phyloP scores from a whole-genome alignment of 2,797 vertebrate genomes.

The Sebastolobus altivelis region DNA sequence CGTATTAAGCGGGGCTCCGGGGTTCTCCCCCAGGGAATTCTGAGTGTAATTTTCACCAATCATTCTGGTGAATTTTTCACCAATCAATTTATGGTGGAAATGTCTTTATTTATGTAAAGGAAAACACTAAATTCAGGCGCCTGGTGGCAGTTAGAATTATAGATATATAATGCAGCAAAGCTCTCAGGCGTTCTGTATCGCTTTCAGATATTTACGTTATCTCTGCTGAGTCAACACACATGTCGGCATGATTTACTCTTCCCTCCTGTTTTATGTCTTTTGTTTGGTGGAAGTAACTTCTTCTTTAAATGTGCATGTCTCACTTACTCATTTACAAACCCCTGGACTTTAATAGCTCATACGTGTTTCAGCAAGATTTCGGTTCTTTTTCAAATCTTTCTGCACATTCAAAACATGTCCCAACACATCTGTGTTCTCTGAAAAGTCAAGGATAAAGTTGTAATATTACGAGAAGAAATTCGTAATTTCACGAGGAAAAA shows the following conservation, averaged over 20 bases:
- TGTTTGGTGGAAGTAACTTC: neutral
- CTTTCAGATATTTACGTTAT: neutral
- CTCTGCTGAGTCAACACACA: neutral
- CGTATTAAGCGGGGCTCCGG: too few species aligned
- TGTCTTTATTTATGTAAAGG: neutral
- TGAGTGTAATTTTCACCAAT: neutral
- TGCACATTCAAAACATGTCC: neutral
- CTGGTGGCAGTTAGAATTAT: neutral
- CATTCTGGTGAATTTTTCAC: neutral
- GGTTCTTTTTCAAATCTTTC: neutral
- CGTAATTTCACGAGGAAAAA: neutral
- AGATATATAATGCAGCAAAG: neutral
- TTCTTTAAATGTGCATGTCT: neutral
- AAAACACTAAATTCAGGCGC: neutral
- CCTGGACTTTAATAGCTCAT: neutral
- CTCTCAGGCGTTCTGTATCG: neutral
- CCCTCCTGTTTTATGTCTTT: neutral
- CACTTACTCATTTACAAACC: neutral
- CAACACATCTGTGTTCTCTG: neutral
- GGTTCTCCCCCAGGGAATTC: too few species aligned
- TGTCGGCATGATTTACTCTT: neutral
- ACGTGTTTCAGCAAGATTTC: neutral
- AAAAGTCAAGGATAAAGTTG: neutral
- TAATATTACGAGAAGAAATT: neutral
- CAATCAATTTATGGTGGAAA: neutral